Evolutionary conservation across 2,113 vertebrate species (phyloP).

Genomic region (Cephalopterus ornatus): DNA sequence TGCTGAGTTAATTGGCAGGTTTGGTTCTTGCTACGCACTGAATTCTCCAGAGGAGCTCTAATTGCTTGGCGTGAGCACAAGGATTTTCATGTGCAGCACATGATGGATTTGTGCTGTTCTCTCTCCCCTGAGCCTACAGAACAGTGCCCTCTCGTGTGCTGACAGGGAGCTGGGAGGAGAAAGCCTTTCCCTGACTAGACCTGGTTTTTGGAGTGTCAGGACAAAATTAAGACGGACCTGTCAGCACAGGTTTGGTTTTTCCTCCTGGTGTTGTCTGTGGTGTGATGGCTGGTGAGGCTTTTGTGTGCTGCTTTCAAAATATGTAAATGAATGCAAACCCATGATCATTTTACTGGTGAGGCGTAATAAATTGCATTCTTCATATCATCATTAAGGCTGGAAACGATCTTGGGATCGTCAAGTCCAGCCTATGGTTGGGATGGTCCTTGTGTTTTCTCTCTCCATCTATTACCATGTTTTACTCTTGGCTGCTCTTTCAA

Average conservation of each 20-base stretch:
- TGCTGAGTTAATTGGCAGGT: background rate
- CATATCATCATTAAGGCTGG: rapidly evolving
- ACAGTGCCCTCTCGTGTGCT: constrained; percentile 45
- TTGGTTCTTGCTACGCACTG: background rate
- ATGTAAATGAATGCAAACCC: background rate
- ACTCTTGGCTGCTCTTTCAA: background rate
- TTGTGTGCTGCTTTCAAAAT: background rate
- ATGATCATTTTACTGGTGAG: rapidly evolving
- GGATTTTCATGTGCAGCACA: background rate
- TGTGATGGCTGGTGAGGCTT: background rate
- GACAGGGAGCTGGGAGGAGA: background rate
- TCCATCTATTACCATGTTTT: rapidly evolving
- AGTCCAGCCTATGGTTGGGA: background rate
- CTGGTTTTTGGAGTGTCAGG: rapidly evolving
- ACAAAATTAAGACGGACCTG: background rate
- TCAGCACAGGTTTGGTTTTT: background rate
- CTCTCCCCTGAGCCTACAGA: background rate
- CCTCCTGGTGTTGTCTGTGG: rapidly evolving
- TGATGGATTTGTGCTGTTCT: background rate
- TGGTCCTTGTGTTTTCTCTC: background rate
- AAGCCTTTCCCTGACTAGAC: rapidly evolving
- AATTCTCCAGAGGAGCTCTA: background rate
- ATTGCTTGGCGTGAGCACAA: background rate
- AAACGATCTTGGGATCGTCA: background rate
- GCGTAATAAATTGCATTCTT: background rate